Conservation (phyloP, 1,140 invertebrate genomes). For the Battus philenor region DNA sequence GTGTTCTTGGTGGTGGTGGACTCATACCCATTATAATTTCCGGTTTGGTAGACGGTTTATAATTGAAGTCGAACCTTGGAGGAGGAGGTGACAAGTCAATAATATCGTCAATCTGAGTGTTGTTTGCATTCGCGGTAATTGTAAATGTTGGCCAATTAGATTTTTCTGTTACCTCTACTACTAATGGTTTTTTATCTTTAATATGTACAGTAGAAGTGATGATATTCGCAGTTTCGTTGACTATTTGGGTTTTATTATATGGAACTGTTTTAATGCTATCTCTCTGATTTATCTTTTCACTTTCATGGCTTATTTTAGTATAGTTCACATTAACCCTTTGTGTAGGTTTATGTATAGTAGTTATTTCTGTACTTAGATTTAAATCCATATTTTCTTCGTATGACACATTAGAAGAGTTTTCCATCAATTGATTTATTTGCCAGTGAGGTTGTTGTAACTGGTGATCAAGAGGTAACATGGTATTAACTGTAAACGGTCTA, state of each 20-base stretch:
- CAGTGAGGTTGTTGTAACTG: slow-evolving; percentile 68
- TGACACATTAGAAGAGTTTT: slow-evolving; percentile 57
- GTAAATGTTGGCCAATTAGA: slow-evolving; percentile 48
- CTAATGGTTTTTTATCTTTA: slow-evolving; percentile 62
- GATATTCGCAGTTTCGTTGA: slow-evolving; percentile 57
- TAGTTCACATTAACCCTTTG: not conserved
- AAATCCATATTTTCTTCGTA: slow-evolving; percentile 63
- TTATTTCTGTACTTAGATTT: slow-evolving; percentile 66
- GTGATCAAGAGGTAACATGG: slow-evolving; percentile 49
- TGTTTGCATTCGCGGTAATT: slow-evolving; percentile 34
- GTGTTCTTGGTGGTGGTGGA: slow-evolving; percentile 53
- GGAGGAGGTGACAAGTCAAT: slow-evolving; percentile 70
- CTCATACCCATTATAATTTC: slow-evolving; percentile 75
- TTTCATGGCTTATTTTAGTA: slow-evolving; percentile 4
- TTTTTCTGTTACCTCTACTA: slow-evolving; percentile 55
- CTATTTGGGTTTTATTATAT: slow-evolving; percentile 33
- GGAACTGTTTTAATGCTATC: slow-evolving; percentile 21
- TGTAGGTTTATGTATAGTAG: slow-evolving; percentile 14
- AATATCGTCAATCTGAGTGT: slow-evolving; percentile 54
- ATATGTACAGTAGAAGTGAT: slow-evolving; percentile 69
- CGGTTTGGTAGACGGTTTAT: slow-evolving; percentile 55
- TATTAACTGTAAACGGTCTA: slow-evolving; percentile 65
- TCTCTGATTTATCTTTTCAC: slow-evolving; percentile 30
- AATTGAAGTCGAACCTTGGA: slow-evolving; percentile 58
- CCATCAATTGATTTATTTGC: slow-evolving; percentile 67